A percentile compares a stretch with the other conserved stretches of the same genome.
Evolutionary conservation across 2,888 invertebrate genomes (phyloP).

Genomic region (Oscheius myriophilus): DNA sequence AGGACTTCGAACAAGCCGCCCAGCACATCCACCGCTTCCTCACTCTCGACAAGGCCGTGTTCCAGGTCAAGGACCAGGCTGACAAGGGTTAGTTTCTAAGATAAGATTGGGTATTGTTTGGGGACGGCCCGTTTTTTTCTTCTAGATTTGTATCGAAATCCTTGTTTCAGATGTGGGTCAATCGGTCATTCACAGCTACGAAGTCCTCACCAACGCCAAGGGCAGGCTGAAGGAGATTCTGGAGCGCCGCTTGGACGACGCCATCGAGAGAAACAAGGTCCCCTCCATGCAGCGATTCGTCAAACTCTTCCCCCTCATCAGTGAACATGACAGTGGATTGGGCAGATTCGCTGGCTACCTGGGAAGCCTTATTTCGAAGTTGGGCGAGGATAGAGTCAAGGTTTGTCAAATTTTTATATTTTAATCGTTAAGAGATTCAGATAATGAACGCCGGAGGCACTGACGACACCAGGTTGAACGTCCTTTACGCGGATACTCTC

Average conservation of each 20-base stretch:
- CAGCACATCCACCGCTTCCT: conserved; percentile 83
- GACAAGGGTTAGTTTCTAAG: conserved; percentile 43
- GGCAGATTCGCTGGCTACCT: conserved; percentile 84
- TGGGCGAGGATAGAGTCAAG: conserved; percentile 63
- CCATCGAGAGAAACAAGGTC: conserved; percentile 86
- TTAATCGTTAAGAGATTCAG: conserved; percentile 26
- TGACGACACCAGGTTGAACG: conserved; percentile 80
- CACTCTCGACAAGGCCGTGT: conserved; percentile 68
- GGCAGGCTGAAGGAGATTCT: conserved; percentile 76
- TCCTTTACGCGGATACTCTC: conserved; percentile 86
- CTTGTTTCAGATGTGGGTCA: conserved; percentile 59
- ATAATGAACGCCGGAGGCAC: conserved; percentile 70
- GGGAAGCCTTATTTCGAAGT: conserved; percentile 74
- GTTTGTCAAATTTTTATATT: conserved; percentile 29
- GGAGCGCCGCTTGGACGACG: conserved; percentile 86
- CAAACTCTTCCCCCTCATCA: conserved; percentile 93
- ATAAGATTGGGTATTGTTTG: conserved; percentile 29
- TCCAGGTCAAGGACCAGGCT: conserved; percentile 62
- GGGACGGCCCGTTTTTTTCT: background rate
- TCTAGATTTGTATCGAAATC: background rate
- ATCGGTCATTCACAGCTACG: conserved; percentile 79
- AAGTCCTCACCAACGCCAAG: conserved; percentile 74
- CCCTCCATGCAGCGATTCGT: conserved; percentile 89
- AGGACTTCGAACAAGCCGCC: conserved; percentile 96
- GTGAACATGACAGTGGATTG: conserved; percentile 89